Evolutionary conservation across 2,113 vertebrate species (phyloP), one percentile per base, ranked within the genome.

Genomic region (Lycaon pictus): DNA sequence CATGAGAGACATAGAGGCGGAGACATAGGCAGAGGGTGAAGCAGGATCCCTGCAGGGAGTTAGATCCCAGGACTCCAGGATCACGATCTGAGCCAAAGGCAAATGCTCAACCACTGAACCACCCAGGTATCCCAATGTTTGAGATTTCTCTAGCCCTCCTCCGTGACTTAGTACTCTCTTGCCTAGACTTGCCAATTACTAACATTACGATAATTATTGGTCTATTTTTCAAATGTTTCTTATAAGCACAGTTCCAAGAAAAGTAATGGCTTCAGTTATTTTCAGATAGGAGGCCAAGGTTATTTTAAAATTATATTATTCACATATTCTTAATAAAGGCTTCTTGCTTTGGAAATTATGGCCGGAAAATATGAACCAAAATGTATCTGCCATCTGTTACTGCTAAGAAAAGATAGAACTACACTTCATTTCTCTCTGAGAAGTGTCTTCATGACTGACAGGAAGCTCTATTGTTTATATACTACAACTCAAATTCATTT

Each of bases 381-480:
- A 35, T 82, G 82, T 22, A 69, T 76, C 37, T 62, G 62, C 20
- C 7, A 80, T 56, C 88, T 11, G 60, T 29, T 79, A 65, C 79
- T 93, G 29, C 76, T 58, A 37, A 56, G 91, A 97, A 74, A 93
- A 25, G 63, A 10, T 62, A 88, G 4, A 12, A 71, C 3, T 74
- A 90, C 55, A 89, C 90, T 25, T 96, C 8, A 53, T 82, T 97
- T 87, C 88, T 88, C 80, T 56, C 6, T 96, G 88, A 97, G 85
- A 20, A n/a, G 4, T 15, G 0, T 88, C 29, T 82, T 93, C 1
- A 0, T 48, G 4, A 87, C 27, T 74, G 67, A 65, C 90, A 88
- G 90, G 82, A 16, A 15, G 20, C 11, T 56, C 53, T 92, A 71
- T 11, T 96, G 69, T 96, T 89, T 95, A 13, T 83, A 55, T 37